These are phyloP conservation scores for Xestobium rufovillosum DNA, from an alignment of 2,888 invertebrate species.

Conservation along the genomic window DNA sequence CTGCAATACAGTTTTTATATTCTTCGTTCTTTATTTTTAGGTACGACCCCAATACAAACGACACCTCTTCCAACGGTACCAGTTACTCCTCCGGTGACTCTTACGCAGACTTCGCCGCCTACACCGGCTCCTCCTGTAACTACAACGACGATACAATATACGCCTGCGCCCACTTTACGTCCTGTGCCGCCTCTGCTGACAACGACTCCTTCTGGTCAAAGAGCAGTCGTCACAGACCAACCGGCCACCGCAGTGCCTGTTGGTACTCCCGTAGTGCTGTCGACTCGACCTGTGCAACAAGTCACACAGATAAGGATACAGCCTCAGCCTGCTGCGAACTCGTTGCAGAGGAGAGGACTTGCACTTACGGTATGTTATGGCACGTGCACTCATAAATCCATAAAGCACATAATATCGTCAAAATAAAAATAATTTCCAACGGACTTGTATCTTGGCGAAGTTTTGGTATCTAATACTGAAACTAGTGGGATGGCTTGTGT, in stretches of 20 bases:
- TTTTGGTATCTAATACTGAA: too few species aligned
- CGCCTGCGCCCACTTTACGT: conserved; percentile 29
- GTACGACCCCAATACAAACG: conserved; percentile 27
- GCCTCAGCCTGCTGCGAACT: conserved; percentile 46
- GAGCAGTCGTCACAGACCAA: conserved; percentile 34
- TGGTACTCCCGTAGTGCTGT: conserved; percentile 49
- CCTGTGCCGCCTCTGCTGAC: conserved; percentile 38
- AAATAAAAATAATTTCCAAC: too few species aligned
- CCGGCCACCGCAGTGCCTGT: conserved; percentile 32
- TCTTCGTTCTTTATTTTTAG: conserved; percentile 20
- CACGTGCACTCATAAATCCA: too few species aligned
- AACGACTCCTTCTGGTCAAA: conserved; percentile 31
- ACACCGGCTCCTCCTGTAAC: conserved; percentile 22
- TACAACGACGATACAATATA: conserved; percentile 26
- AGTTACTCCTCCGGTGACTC: conserved; percentile 36
- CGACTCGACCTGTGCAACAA: conserved; percentile 41
- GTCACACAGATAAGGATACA: conserved; percentile 51
- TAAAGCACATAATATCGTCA: too few species aligned
- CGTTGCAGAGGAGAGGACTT: conserved; percentile 55
- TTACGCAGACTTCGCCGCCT: conserved; percentile 35
- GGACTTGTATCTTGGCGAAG: too few species aligned
- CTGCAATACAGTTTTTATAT: too few species aligned
- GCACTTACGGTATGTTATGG: conserved; percentile 60
- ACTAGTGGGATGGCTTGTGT: too few species aligned
- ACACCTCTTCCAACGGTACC: conserved; percentile 43